Conservation (phyloP, 1,140 invertebrate genomes). For the Rhopalosiphum padi region DNA sequence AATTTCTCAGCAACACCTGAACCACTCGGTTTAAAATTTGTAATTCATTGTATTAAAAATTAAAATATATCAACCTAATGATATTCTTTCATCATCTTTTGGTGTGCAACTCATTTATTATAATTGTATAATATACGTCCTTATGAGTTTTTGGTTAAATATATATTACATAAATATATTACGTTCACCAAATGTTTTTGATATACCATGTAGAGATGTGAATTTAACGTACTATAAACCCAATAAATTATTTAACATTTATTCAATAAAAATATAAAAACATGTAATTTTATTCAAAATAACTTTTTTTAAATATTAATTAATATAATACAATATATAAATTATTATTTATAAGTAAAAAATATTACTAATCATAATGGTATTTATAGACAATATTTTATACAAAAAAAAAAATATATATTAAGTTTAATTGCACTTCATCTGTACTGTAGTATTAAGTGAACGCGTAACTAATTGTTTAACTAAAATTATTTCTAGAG, state of each 20-base stretch:
- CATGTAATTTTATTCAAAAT: not conserved
- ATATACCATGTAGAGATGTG: not conserved
- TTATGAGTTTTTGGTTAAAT: not conserved
- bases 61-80: no score
- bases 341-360: no score
- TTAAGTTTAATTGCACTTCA: no score
- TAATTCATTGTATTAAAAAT: not conserved
- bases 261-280: not conserved
- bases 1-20: not conserved
- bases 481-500: no score
- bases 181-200: not conserved
- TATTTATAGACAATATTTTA: no score
- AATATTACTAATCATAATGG: no score
- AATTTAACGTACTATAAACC: not conserved
- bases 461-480: no score
- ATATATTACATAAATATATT: not conserved
- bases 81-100: not conserved
- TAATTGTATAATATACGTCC: not conserved
- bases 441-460: no score
- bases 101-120: not conserved
- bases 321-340: no score
- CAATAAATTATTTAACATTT: not conserved
- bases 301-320: no score
- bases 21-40: not conserved
- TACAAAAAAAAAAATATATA: no score